Evolutionary conservation across 2,888 invertebrate species (phyloP).

Genomic region (Brenthis ino): DNA sequence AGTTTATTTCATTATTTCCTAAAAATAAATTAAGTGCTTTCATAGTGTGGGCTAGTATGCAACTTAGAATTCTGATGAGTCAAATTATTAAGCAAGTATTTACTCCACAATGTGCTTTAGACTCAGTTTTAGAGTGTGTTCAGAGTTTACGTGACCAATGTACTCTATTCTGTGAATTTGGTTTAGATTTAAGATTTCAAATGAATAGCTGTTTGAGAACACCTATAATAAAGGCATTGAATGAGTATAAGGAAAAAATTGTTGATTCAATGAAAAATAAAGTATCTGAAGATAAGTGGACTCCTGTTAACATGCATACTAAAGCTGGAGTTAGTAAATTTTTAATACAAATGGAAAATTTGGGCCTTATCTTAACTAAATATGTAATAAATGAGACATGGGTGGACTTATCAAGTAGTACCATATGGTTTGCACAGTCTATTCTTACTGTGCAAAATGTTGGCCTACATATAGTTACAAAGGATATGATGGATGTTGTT

Average conservation of each 20-base stretch:
- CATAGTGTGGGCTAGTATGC: conserved; percentile 95
- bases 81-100: conserved; percentile 94
- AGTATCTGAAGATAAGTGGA: conserved; percentile 92
- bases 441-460: conserved; percentile 89
- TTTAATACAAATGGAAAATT: conserved; percentile 86
- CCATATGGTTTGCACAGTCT: conserved; percentile 89
- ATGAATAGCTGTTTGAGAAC: conserved; percentile 92
- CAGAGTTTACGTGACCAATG: conserved; percentile 90
- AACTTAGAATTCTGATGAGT: conserved; percentile 89
- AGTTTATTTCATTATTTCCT: conserved; percentile 88
- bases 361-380: conserved; percentile 86
- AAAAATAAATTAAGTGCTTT: conserved; percentile 85
- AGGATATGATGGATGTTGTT: conserved; percentile 88
- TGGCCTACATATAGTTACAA: conserved; percentile 88
- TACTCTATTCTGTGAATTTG: conserved; percentile 83
- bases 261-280: conserved; percentile 90
- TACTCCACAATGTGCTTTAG: conserved; percentile 92
- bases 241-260: conserved; percentile 90
- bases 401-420: conserved; percentile 90
- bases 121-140: conserved; percentile 93
- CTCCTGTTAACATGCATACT: conserved; percentile 89
- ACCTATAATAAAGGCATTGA: conserved; percentile 88
- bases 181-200: conserved; percentile 95
- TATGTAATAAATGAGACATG: conserved; percentile 85
- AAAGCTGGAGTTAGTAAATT: conserved; percentile 86